phyloP scores from a whole-genome alignment of 2,113 vertebrate genomes.

The Lepus americanus region DNA sequence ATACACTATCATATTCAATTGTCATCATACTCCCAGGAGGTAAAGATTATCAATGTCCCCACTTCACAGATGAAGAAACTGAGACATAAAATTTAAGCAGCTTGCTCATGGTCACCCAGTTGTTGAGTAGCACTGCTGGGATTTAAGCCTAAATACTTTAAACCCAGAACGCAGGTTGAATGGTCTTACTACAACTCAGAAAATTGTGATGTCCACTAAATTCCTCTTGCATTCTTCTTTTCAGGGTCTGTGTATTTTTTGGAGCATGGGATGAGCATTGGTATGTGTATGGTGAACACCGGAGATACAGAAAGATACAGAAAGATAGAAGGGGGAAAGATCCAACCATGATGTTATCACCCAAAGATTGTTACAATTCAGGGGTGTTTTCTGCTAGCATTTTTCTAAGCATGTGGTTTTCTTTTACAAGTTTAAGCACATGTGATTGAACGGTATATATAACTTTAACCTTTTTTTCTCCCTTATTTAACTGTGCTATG shows the following conservation, averaged over 20 bases:
- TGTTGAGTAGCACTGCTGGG: background rate
- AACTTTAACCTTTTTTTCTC: background rate
- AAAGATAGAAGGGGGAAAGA: conserved; percentile 19
- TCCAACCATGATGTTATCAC: background rate
- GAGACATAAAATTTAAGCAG: background rate
- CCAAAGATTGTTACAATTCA: background rate
- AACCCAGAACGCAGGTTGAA: background rate
- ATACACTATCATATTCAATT: background rate
- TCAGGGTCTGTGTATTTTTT: background rate
- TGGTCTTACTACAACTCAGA: background rate
- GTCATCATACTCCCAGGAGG: background rate
- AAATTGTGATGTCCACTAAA: background rate
- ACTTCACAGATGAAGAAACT: background rate
- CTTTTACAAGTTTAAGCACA: conserved; percentile 17
- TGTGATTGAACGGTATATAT: background rate
- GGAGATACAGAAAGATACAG: background rate
- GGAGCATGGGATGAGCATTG: background rate
- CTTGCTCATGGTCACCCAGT: background rate
- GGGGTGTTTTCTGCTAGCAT: background rate
- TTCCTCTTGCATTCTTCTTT: background rate
- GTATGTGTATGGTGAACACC: background rate
- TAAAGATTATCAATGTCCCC: background rate
- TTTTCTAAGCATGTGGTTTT: conserved; percentile 2
- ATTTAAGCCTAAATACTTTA: conserved; percentile 26
- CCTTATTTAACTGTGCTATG: background rate